Base-by-base conservation (phyloP, 2,113 vertebrate genomes). In the Terrapene triunguis region DNA sequence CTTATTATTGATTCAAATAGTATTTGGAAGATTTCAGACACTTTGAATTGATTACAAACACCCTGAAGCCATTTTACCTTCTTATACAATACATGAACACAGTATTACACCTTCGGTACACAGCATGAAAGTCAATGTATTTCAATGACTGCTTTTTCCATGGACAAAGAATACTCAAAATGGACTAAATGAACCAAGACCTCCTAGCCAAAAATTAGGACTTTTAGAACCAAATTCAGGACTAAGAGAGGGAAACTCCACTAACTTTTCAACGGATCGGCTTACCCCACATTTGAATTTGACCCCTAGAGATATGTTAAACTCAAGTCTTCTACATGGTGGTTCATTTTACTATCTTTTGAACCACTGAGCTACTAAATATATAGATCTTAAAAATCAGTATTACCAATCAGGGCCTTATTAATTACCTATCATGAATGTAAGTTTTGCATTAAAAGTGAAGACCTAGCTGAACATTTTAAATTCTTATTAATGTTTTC, bases 321-420 rank as follows among this genome's bases (percentile, higher is more conserved):
- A 35, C 42, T 84, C 13, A 69, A 35, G 65, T 55, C 35, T 92
- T 90, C 90, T 24, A 79, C 47, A 57, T 38, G 76, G 29, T 53
- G 42, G 6, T 91, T 25, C 86, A 53, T 0, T 79, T 11, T 38
- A 83, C 1, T 17, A 53, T 1, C 21, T 42, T 51, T 0, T 91
- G 9, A 84, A 84, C 72, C 48, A 69, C 35, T 83, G 90, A 87
- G 53, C 50, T 80, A 89, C 38, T 35, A 93, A 95, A 95, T 17
- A 69, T 38, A 27, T 1, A 51, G 35, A 78, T 1, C 84, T 69
- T 85, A 91, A 82, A 85, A 53, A 80, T 79, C 84, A 79, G 55
- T 35, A 85, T 53, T n/a, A 88, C 29, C 3, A 85, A 1, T 4
- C n/a, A 42, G 14, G 2, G 1, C 2, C 3, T 82, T 91, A 78